Evolutionary conservation across 2,888 invertebrate species (phyloP).

Genomic region (Drepanosiphum platanoidis): DNA sequence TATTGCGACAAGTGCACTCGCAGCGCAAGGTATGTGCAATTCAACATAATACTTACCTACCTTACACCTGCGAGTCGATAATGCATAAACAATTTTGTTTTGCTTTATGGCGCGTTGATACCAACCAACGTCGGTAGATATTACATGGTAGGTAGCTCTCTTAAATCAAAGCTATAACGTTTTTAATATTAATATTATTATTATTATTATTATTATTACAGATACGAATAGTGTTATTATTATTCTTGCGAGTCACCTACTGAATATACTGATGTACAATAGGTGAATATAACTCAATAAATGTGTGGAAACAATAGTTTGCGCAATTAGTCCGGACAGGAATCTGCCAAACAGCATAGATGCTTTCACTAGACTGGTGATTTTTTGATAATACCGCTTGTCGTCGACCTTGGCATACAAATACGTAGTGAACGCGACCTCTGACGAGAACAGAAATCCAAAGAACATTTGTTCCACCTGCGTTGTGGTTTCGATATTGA

Average conservation of each 20-base stretch:
- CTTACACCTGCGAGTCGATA: neutral
- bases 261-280: constrained; percentile 63
- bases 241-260: constrained; percentile 45
- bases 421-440: constrained; percentile 93
- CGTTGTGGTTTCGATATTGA: constrained; percentile 4
- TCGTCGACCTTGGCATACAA: constrained; percentile 86
- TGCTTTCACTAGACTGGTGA: constrained; percentile 86
- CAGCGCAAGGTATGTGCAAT: neutral
- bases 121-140: no score
- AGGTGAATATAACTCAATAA: constrained; percentile 37
- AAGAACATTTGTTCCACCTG: constrained; percentile 77
- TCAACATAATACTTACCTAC: neutral
- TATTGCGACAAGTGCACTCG: neutral
- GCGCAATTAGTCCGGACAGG: constrained; percentile 78
- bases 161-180: neutral
- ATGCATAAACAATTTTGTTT: neutral
- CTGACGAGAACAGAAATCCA: constrained; percentile 87
- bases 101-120: no score
- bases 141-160: no score
- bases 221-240: neutral
- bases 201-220: neutral
- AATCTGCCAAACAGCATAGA: constrained; percentile 85
- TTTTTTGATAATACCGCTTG: constrained; percentile 76
- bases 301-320: constrained; percentile 70
- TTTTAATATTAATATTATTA: neutral